phyloP scores from a whole-genome alignment of 2,113 vertebrate species.

The Bambusicola thoracicus region DNA sequence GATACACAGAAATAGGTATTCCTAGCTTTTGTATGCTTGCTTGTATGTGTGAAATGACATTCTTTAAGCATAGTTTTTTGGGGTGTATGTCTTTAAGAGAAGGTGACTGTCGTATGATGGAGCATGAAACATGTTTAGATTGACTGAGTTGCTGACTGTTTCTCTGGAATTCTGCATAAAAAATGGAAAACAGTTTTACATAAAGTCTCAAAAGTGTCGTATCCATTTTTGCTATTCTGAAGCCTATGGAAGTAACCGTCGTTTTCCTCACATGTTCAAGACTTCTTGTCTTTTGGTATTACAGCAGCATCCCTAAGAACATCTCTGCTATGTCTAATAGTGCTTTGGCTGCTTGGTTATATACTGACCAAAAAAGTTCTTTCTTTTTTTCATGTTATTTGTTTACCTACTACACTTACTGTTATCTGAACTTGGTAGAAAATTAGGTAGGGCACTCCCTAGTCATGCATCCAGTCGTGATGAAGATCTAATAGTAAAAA shows the following conservation, averaged over 20 bases:
- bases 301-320: background rate
- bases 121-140: background rate
- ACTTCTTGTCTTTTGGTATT: background rate
- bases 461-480: background rate
- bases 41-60: background rate
- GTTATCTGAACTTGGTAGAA: background rate
- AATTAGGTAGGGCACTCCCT: background rate
- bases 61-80: background rate
- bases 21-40: background rate
- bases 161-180: conserved; percentile 11
- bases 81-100: background rate
- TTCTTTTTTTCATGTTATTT: background rate
- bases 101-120: background rate
- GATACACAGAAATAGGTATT: background rate
- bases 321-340: background rate
- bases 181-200: background rate
- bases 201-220: background rate
- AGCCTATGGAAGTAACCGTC: background rate
- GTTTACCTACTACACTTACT: background rate
- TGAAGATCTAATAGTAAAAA: background rate
- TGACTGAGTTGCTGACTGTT: background rate
- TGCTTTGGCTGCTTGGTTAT: background rate
- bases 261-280: background rate
- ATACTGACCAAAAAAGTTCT: background rate
- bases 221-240: background rate